Evolutionary conservation across 2,888 invertebrate species (phyloP).

Genomic region (Drosophila formosana): DNA sequence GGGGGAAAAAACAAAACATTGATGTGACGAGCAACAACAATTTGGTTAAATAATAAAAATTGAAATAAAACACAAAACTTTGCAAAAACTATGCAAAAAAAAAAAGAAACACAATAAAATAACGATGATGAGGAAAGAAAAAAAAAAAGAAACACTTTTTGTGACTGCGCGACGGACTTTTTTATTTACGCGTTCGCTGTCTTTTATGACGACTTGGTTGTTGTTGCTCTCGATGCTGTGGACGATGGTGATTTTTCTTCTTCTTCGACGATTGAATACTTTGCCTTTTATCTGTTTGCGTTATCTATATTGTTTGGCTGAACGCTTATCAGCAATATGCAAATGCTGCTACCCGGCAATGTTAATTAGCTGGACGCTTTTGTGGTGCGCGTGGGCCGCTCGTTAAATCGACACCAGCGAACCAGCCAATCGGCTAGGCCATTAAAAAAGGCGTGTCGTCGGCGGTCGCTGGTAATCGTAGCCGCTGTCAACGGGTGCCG

Average conservation of each 20-base stretch:
- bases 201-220: slow-evolving; percentile 43
- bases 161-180: slow-evolving; percentile 35
- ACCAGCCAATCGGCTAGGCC: too few relatives aligned
- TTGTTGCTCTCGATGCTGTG: slow-evolving; percentile 12
- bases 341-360: slow-evolving; percentile 49
- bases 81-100: slow-evolving; percentile 55
- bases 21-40: slow-evolving; percentile 8
- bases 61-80: slow-evolving; percentile 37
- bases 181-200: slow-evolving; percentile 65
- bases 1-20: slow-evolving; percentile 24
- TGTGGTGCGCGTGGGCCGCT: slow-evolving; percentile 48
- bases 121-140: slow-evolving; percentile 1
- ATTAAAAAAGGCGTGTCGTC: slow-evolving; percentile 27
- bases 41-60: slow-evolving; percentile 23
- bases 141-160: slow-evolving; percentile 28
- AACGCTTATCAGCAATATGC: slow-evolving; percentile 52
- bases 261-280: not conserved
- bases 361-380: slow-evolving; percentile 26
- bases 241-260: slow-evolving; percentile 31
- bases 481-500: slow-evolving; percentile 35
- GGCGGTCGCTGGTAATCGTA: slow-evolving; percentile 75
- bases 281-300: slow-evolving; percentile 19
- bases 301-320: slow-evolving; percentile 41
- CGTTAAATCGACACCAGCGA: slow-evolving; percentile 37
- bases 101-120: slow-evolving; percentile 13